Conservation (phyloP, 2,113 vertebrate genomes). For the Dolichallabes microphthalmus region DNA sequence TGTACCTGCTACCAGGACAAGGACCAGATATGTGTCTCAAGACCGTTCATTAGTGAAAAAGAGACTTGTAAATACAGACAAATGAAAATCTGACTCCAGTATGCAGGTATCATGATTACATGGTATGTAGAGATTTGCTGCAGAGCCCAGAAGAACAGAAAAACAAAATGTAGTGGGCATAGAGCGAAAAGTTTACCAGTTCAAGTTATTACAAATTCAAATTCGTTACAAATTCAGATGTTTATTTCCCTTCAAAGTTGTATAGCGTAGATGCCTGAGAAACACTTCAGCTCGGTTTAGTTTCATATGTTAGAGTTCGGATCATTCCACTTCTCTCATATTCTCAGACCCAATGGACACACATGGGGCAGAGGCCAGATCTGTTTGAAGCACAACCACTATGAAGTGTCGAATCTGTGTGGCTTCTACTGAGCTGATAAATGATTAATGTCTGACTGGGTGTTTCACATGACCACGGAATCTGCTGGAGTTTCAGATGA, state of each 20-base stretch:
- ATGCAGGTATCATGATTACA: neutral
- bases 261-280: neutral
- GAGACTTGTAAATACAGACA: neutral
- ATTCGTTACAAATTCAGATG: neutral
- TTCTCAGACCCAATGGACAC: neutral
- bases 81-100: neutral
- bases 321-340: neutral
- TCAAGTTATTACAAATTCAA: no score
- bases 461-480: neutral
- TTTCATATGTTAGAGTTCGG: neutral
- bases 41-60: neutral
- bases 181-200: constrained; percentile 3
- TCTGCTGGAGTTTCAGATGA: neutral
- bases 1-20: neutral
- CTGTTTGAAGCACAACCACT: constrained; percentile 21
- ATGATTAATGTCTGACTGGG: constrained; percentile 1
- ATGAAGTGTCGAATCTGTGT: constrained; percentile 13
- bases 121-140: neutral
- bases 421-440: constrained; percentile 21
- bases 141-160: neutral
- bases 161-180: neutral
- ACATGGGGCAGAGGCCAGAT: constrained; percentile 14
- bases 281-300: constrained; percentile 6
- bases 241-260: constrained; percentile 3
- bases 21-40: neutral